Evolutionary conservation across 2,113 vertebrate species (phyloP).

Genomic region (Nematolebias whitei): DNA sequence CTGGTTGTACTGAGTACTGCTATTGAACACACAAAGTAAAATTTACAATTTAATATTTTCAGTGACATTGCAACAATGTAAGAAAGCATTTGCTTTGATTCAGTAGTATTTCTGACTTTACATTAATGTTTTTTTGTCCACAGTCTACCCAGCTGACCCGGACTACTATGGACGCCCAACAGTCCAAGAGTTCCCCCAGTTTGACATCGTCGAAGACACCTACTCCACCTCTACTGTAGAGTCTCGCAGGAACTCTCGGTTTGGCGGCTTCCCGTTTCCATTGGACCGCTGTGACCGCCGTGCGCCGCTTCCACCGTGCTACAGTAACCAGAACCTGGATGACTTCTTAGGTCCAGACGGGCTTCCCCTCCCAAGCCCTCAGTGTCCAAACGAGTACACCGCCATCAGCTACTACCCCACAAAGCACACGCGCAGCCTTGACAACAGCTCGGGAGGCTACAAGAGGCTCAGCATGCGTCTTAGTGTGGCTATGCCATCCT

Average conservation of each 20-base stretch:
- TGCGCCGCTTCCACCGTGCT: slow-evolving; percentile 92
- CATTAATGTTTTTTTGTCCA: background rate
- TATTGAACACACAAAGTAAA: too few species aligned
- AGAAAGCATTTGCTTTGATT: background rate
- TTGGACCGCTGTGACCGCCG: slow-evolving; percentile 90
- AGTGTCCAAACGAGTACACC: slow-evolving; percentile 92
- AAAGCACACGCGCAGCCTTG: slow-evolving; percentile 79
- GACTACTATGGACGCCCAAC: slow-evolving; percentile 85
- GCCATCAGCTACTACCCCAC: slow-evolving; percentile 96
- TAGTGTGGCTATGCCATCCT: slow-evolving; percentile 92
- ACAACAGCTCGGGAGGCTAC: slow-evolving; percentile 81
- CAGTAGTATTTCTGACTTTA: background rate
- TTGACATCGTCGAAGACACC: slow-evolving; percentile 85
- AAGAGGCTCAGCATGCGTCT: slow-evolving; percentile 90
- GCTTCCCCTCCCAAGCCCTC: slow-evolving; percentile 77
- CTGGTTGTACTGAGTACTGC: too few species aligned
- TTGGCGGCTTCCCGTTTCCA: slow-evolving; percentile 93
- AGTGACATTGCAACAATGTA: background rate
- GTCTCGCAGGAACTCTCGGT: slow-evolving; percentile 81
- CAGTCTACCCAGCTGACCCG: slow-evolving; percentile 87
- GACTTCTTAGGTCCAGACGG: slow-evolving; percentile 87
- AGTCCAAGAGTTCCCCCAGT: slow-evolving; percentile 85
- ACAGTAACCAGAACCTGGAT: slow-evolving; percentile 95
- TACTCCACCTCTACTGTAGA: slow-evolving; percentile 72
- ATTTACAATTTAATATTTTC: too few species aligned